Percentiles rank a stretch among this genome's conserved stretches.
These are phyloP conservation scores for Denticeps clupeoides DNA, from an alignment of 2,797 vertebrate species.

Conservation along the genomic window DNA sequence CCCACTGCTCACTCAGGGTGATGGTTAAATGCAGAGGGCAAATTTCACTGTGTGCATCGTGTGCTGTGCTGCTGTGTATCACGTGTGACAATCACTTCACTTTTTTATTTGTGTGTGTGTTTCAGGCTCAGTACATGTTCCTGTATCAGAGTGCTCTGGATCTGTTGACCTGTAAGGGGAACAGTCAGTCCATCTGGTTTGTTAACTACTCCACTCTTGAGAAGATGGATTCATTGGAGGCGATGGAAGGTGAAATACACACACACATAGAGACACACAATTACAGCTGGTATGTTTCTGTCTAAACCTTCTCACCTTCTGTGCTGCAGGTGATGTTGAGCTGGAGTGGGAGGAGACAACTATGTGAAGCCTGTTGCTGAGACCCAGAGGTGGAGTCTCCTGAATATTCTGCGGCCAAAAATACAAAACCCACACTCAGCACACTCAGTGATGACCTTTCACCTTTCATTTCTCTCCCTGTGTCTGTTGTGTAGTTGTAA, in stretches of 20 bases:
- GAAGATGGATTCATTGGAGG: conserved; percentile 96
- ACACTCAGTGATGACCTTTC: not conserved
- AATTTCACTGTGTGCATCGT: not conserved
- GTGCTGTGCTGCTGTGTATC: too few relatives aligned
- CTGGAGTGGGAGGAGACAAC: conserved; percentile 98
- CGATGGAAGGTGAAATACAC: conserved; percentile 86
- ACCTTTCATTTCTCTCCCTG: not conserved
- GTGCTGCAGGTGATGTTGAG: conserved; percentile 81
- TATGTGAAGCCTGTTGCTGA: too few relatives aligned
- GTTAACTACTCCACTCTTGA: conserved; percentile 94
- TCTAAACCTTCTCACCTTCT: not conserved
- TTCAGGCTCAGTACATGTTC: conserved; percentile 93
- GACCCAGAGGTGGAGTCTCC: too few relatives aligned
- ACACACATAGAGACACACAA: not conserved
- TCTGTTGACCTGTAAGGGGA: conserved; percentile 81
- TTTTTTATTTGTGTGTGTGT: not conserved
- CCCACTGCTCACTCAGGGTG: too few relatives aligned
- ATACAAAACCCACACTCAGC: too few relatives aligned
- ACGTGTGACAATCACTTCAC: not conserved
- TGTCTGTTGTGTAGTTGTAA: conserved; percentile 1
- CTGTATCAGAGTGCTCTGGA: conserved; percentile 92
- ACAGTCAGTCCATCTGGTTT: conserved; percentile 85
- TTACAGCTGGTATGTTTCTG: not conserved
- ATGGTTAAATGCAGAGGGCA: too few relatives aligned
- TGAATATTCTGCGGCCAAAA: too few relatives aligned